These are phyloP conservation scores for Malthinus flaveolus DNA, from an alignment of 2,888 invertebrate species.

Conservation along the genomic window DNA sequence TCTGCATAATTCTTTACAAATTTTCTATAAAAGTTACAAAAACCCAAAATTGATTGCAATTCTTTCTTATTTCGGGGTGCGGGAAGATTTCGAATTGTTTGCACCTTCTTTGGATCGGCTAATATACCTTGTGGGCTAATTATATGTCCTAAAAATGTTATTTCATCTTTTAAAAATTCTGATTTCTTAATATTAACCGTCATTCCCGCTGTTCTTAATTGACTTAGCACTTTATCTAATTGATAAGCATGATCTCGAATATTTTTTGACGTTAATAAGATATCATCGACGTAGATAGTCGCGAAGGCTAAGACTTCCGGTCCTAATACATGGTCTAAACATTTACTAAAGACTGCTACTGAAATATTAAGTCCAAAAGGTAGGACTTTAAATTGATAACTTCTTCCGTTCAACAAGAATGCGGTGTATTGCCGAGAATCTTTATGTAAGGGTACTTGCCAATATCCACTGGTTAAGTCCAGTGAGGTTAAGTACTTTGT, in stretches of 20 bases:
- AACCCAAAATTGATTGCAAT: slow-evolving; percentile 21
- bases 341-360: no score
- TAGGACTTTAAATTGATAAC: no score
- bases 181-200: slow-evolving; percentile 23
- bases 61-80: slow-evolving; percentile 3
- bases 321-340: slow-evolving; percentile 26
- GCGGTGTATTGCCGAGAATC: no score
- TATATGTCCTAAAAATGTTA: slow-evolving; percentile 12
- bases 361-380: no score
- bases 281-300: no score
- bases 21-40: slow-evolving; percentile 16
- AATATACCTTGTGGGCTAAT: slow-evolving; percentile 22
- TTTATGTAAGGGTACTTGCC: no score
- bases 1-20: not conserved
- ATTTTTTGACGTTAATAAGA: slow-evolving; percentile 26
- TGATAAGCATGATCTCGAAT: slow-evolving; percentile 27
- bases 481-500: no score
- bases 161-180: not conserved
- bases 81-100: no score
- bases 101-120: no score
- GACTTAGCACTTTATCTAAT: slow-evolving; percentile 21
- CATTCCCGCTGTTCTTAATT: slow-evolving; percentile 22
- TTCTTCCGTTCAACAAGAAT: no score
- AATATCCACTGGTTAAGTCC: no score
- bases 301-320: slow-evolving; percentile 24